A percentile compares a stretch with the other conserved stretches of the same genome.
phyloP scores from a whole-genome alignment of 2,888 invertebrate species.

The Euphydryas editha region DNA sequence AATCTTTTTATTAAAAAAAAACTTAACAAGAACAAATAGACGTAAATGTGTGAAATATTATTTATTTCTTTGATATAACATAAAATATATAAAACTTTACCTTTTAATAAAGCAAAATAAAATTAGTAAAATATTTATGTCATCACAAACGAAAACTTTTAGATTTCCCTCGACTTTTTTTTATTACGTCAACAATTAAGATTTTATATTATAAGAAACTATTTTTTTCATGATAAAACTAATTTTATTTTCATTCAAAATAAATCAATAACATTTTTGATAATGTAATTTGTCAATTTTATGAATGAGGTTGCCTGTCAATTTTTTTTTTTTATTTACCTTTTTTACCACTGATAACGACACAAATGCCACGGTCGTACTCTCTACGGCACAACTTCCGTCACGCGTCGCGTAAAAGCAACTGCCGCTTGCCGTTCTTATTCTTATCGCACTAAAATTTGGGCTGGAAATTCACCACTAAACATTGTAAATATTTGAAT shows the following conservation, averaged over 20 bases:
- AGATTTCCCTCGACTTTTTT: constrained; percentile 5
- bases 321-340: constrained; percentile 53
- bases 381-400: constrained; percentile 48
- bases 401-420: constrained; percentile 52
- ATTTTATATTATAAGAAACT: neutral
- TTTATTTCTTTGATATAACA: neutral
- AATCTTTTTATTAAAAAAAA: neutral
- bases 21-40: neutral
- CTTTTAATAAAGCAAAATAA: neutral
- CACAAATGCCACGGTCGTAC: constrained; percentile 39
- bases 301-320: constrained; percentile 69
- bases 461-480: constrained; percentile 56
- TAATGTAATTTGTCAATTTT: constrained; percentile 39
- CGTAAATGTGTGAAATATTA: too few species aligned
- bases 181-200: neutral
- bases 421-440: constrained; percentile 48
- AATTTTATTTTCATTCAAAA: too few species aligned
- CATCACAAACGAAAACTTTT: constrained; percentile 10
- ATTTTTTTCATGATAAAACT: constrained; percentile 8
- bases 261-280: constrained; percentile 54
- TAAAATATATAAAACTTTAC: constrained; percentile 2
- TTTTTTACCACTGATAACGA: constrained; percentile 44
- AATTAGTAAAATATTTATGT: neutral
- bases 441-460: constrained; percentile 44
- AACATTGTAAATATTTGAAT: constrained; percentile 47